These are phyloP conservation scores for Drosophila paranaensis DNA, from an alignment of 2,888 invertebrate genomes.

Conservation along the genomic window DNA sequence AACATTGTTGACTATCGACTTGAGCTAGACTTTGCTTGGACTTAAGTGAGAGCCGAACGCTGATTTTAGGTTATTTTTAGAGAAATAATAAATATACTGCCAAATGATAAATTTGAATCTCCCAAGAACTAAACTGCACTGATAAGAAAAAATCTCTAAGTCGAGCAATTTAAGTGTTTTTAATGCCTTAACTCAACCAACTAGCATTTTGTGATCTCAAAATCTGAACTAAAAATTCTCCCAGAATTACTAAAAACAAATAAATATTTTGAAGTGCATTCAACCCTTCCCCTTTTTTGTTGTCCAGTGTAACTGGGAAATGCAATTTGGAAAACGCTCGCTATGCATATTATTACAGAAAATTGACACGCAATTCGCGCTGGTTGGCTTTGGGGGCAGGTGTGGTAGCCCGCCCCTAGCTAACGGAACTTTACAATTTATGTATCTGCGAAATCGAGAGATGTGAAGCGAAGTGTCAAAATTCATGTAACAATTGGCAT, in stretches of 20 bases:
- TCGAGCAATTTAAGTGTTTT: not conserved
- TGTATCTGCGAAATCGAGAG: not conserved
- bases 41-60: too few relatives aligned
- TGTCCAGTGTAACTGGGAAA: constrained; percentile 36
- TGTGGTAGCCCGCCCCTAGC: not conserved
- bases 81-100: not conserved
- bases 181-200: not conserved
- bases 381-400: constrained; percentile 18
- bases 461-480: constrained; percentile 61
- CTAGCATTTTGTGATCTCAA: not conserved
- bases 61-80: not conserved
- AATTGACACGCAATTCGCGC: constrained; percentile 58
- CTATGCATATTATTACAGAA: constrained; percentile 76
- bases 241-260: too few relatives aligned
- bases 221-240: too few relatives aligned
- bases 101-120: not conserved
- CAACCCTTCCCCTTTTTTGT: constrained; percentile 11
- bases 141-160: not conserved
- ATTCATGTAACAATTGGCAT: constrained; percentile 83
- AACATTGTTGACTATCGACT: not conserved
- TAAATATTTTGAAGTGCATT: not conserved
- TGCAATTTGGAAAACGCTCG: constrained; percentile 38
- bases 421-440: constrained; percentile 7
- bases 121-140: not conserved
- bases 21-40: not conserved